Evolutionary conservation across 1,140 invertebrate genomes (phyloP), one percentile per base, ranked within the genome.

Genomic region (Drosophila funebris): DNA sequence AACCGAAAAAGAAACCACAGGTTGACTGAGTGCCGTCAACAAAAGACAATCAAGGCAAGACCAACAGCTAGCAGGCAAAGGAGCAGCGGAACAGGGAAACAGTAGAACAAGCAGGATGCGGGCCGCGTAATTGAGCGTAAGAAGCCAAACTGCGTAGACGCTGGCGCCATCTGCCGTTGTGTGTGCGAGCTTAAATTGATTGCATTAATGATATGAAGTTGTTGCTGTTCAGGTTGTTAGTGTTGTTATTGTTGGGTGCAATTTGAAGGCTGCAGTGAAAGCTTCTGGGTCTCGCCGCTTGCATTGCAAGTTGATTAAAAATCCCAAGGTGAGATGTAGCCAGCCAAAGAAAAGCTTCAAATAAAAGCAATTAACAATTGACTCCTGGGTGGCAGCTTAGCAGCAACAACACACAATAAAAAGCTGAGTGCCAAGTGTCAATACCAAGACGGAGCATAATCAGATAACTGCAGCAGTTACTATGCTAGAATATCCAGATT

Each of bases 361-460:
- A 61, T 24, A 72, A 70, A 75, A 70, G 72, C 64, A 75, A 76
- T 76, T 76, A 76, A 72, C 73, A 76, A 76, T 76, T 76, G 72
- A 75, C 64, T 70, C 56, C 39, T 68, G 58, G 48, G 27, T 72
- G 74, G 64, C 43, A 75, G 54, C 60, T 56, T 54, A 76, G 71
- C 54, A 33, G 44, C 4, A 36, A 33, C n/a, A n/a, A 24, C 31
- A 37, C 14, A 46, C 20, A 37, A 31, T 52, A 5, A 33, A 33
- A 18, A 52, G 13, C 24, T 4, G 48, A 36, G 16, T 33, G 16
- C 7, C 24, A 14, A 29, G 6, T 48, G 20, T 20, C 48, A 33
- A 33, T 50, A 29, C 6, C 46, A 7, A 16, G 13, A 16, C 3
- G n/a, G 14, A 50, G 27, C n/a, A 50, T 31, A 50, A 31, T 52